Percentiles rank a stretch among this genome's conserved stretches.
Evolutionary conservation across 2,888 invertebrate species (phyloP).

Genomic region (Dorcus parallelipipedus): DNA sequence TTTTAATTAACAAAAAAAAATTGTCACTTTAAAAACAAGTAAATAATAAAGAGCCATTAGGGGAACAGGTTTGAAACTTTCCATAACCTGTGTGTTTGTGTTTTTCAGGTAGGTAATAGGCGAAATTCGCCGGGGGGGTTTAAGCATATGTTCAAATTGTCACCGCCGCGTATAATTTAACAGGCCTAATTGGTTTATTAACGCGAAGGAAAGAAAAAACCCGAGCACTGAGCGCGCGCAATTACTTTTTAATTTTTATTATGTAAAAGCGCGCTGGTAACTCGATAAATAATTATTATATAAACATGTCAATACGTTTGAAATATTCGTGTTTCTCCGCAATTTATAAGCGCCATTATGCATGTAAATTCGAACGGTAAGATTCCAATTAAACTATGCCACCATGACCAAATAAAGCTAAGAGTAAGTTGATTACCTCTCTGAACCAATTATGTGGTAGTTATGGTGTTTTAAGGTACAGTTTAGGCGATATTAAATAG

Average conservation of each 20-base stretch:
- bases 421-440: too few relatives aligned
- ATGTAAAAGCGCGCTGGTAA: neutral
- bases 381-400: neutral
- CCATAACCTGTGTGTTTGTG: too few relatives aligned
- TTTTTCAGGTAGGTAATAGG: too few relatives aligned
- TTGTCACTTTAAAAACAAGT: too few relatives aligned
- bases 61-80: too few relatives aligned
- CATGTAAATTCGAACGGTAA: conserved; percentile 7
- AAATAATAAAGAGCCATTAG: too few relatives aligned
- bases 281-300: neutral
- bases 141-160: neutral
- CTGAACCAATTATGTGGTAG: too few relatives aligned
- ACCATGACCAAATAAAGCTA: too few relatives aligned
- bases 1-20: too few relatives aligned
- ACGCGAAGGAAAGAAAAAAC: neutral
- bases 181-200: conserved; percentile 2
- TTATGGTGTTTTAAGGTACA: too few relatives aligned
- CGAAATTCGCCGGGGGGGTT: too few relatives aligned
- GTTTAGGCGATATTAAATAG: too few relatives aligned
- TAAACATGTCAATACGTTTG: conserved; percentile 3
- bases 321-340: conserved; percentile 4
- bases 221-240: neutral
- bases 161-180: neutral
- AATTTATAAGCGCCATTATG: conserved; percentile 1
- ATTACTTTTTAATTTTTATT: neutral